phyloP scores from a whole-genome alignment of 2,113 vertebrate species.

The Rhinoderma darwinii region DNA sequence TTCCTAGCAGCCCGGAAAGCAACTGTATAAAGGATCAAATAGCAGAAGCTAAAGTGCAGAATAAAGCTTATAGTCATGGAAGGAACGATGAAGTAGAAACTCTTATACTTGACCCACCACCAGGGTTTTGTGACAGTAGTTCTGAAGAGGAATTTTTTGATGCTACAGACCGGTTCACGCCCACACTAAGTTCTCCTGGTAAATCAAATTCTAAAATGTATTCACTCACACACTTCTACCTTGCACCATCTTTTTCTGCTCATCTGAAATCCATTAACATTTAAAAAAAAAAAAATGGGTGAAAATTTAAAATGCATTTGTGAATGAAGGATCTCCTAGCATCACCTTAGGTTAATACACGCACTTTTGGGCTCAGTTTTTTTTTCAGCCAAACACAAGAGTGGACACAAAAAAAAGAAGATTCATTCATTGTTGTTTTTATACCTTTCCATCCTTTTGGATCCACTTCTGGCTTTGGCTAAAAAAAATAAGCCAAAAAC shows the following conservation, averaged over 20 bases:
- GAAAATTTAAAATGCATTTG: too few species aligned
- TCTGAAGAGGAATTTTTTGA: slow-evolving; percentile 96
- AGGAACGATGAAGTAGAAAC: background rate
- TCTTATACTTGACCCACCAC: slow-evolving; percentile 72
- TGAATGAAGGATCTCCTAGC: background rate
- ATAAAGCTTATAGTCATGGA: background rate
- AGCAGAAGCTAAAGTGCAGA: background rate
- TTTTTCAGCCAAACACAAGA: too few species aligned
- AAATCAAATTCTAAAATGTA: slow-evolving; percentile 38
- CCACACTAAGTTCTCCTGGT: slow-evolving; percentile 71
- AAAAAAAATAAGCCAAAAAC: too few species aligned
- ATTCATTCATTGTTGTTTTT: too few species aligned
- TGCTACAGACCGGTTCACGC: slow-evolving; percentile 85
- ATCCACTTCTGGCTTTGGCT: too few species aligned
- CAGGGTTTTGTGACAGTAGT: slow-evolving; percentile 83
- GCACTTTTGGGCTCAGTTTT: too few species aligned
- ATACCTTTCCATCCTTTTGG: too few species aligned
- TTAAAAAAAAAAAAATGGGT: background rate
- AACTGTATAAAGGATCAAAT: slow-evolving; percentile 51
- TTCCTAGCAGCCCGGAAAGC: slow-evolving; percentile 61
- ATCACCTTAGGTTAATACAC: too few species aligned
- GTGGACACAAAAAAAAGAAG: too few species aligned
- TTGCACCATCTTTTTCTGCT: background rate
- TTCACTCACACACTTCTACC: background rate
- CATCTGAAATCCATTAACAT: background rate